Conservation (phyloP, 2,113 vertebrate species). For the Orientallactaga bullata region DNA sequence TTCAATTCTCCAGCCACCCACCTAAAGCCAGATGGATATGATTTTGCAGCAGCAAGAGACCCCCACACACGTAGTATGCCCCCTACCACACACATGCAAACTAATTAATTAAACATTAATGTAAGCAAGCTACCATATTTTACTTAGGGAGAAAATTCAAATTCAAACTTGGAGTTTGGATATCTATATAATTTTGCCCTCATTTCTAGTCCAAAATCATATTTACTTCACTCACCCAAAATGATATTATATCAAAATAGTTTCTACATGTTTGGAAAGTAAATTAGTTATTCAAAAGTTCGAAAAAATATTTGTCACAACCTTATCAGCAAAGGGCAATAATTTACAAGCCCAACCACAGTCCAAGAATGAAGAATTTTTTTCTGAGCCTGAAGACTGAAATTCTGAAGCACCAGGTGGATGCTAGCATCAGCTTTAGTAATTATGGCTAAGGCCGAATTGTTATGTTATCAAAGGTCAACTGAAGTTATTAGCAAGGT, state of each 20-base stretch:
- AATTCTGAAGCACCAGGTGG: not conserved
- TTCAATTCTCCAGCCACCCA: no score
- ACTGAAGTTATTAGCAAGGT: not conserved
- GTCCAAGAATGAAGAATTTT: not conserved
- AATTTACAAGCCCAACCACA: not conserved
- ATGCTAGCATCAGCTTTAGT: not conserved
- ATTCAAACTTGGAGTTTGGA: slow-evolving; percentile 1
- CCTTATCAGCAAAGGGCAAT: not conserved
- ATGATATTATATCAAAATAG: not conserved
- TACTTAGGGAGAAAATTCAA: not conserved
- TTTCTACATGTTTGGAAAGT: not conserved
- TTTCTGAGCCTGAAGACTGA: not conserved
- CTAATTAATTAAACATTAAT: not conserved
- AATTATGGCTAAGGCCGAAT: not conserved
- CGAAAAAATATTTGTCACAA: slow-evolving; percentile 5
- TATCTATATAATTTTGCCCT: not conserved
- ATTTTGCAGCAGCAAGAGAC: no score
- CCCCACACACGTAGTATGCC: no score
- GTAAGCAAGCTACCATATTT: not conserved
- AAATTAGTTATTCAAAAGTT: not conserved
- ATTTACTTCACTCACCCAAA: not conserved
- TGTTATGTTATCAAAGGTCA: not conserved
- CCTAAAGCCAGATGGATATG: no score
- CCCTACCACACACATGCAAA: no score
- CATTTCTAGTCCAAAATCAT: not conserved